phyloP scores from a whole-genome alignment of 2,888 invertebrate species.

The Phytoseiulus persimilis region DNA sequence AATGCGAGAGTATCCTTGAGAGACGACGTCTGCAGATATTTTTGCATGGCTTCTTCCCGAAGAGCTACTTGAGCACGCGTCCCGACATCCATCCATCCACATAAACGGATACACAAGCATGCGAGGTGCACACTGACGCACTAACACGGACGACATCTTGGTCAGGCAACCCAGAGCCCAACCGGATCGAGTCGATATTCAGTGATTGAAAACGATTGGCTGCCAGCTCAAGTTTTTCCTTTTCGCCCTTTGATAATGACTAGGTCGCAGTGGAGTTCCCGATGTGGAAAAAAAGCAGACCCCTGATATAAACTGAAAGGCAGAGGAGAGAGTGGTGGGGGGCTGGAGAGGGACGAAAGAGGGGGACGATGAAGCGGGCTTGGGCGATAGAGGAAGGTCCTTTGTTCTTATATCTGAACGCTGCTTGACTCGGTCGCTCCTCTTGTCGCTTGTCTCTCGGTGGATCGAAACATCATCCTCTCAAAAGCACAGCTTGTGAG shows the following conservation, averaged over 20 bases:
- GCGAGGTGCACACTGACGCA: not conserved
- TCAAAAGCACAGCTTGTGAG: conserved; percentile 5
- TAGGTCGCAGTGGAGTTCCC: no score
- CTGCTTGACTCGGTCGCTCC: not conserved
- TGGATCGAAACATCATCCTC: not conserved
- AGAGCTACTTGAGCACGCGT: conserved; percentile 5
- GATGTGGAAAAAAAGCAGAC: no score
- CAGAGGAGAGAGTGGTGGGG: not conserved
- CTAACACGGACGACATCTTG: not conserved
- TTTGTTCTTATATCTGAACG: not conserved
- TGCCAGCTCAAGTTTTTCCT: no score
- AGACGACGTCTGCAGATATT: not conserved
- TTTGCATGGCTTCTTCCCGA: not conserved
- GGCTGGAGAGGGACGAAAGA: not conserved
- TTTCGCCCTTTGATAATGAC: no score
- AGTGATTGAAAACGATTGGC: no score
- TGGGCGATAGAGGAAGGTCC: not conserved
- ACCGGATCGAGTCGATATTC: not conserved
- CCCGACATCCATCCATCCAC: not conserved
- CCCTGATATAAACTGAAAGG: no score
- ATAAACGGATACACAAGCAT: not conserved
- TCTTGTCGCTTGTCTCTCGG: not conserved
- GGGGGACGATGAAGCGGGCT: not conserved
- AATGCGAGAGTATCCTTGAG: not conserved
- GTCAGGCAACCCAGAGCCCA: not conserved